A percentile compares a stretch with the other conserved stretches of the same genome.
Conservation (phyloP, 2,888 invertebrate species). For the Dichetophora obliterata region DNA sequence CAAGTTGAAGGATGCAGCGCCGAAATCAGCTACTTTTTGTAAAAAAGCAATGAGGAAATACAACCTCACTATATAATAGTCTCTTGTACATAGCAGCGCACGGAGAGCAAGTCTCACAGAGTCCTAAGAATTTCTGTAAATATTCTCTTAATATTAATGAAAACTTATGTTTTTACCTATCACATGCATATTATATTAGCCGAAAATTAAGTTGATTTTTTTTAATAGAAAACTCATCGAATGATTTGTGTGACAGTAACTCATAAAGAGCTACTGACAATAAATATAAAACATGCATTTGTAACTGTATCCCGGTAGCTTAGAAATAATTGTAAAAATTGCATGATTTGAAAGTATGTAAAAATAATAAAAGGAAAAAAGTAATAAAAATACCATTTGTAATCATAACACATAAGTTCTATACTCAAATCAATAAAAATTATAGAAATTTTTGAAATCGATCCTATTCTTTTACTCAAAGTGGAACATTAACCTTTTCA, state of each 20-base stretch:
- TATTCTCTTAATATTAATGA: not conserved
- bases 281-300: not conserved
- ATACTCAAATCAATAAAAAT: slow-evolving; percentile 11
- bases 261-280: not conserved
- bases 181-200: too few species aligned
- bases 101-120: not conserved
- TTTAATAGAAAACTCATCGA: too few species aligned
- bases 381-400: not conserved
- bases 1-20: not conserved
- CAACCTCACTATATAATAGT: too few species aligned
- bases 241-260: too few species aligned
- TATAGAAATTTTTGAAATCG: slow-evolving; percentile 18
- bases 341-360: not conserved
- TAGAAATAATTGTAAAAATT: slow-evolving; percentile 2
- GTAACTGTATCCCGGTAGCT: not conserved
- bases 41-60: not conserved
- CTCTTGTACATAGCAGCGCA: not conserved
- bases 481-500: too few species aligned
- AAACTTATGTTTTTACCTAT: not conserved
- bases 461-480: too few species aligned
- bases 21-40: slow-evolving; percentile 23
- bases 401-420: slow-evolving; percentile 11
- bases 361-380: not conserved
- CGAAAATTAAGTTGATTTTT: not conserved
- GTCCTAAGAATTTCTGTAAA: not conserved